phyloP scores from a whole-genome alignment of 2,888 invertebrate species.

The Tholera decimalis region DNA sequence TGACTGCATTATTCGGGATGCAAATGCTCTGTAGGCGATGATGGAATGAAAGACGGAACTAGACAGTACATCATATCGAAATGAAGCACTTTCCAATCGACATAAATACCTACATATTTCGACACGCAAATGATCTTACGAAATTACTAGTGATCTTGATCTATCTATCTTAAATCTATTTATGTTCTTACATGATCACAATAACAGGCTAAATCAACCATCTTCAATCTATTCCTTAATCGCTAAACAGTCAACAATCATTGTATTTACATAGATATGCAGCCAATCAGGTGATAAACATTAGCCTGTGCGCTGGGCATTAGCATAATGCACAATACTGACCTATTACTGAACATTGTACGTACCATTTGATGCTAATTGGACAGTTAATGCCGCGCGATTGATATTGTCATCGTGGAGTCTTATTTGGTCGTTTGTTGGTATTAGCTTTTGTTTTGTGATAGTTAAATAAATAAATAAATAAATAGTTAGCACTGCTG shows the following conservation, averaged over 20 bases:
- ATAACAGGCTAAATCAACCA: constrained; percentile 40
- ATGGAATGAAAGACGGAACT: not conserved
- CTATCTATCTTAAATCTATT: too few species aligned
- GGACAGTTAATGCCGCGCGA: constrained; percentile 43
- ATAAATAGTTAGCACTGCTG: too few species aligned
- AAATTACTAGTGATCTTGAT: not conserved
- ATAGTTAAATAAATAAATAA: too few species aligned
- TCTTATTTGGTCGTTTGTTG: constrained; percentile 18
- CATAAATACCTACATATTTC: not conserved
- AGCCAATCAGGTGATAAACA: constrained; percentile 69
- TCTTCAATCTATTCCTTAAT: constrained; percentile 57
- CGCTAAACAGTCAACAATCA: constrained; percentile 64
- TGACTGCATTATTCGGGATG: constrained; percentile 45
- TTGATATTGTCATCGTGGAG: constrained; percentile 58
- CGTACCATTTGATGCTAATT: constrained; percentile 60
- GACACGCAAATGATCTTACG: not conserved
- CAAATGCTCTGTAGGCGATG: constrained; percentile 17
- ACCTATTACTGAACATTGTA: constrained; percentile 59
- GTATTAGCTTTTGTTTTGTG: constrained; percentile 5
- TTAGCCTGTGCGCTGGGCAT: constrained; percentile 60
- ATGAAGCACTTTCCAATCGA: not conserved
- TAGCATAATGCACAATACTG: constrained; percentile 64
- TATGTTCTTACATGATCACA: not conserved
- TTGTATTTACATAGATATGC: constrained; percentile 70
- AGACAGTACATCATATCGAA: not conserved